A percentile compares a stretch with the other conserved stretches of the same genome.
phyloP scores from a whole-genome alignment of 1,140 invertebrate species.

The Trinorchestia longiramus region DNA sequence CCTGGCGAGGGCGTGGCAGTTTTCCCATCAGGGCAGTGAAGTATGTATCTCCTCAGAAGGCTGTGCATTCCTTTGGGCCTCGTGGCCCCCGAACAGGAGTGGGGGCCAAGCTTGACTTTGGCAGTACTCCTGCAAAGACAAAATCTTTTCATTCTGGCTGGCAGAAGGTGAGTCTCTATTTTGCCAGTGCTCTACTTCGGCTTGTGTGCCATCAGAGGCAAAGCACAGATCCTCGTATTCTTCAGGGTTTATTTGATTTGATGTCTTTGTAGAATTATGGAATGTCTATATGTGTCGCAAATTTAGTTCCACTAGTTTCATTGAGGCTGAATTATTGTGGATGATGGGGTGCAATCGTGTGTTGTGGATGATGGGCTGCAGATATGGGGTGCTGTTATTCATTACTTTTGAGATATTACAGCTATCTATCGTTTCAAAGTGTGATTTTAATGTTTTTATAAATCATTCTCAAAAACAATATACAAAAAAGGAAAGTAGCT shows the following conservation, averaged over 20 bases:
- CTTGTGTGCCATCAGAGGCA: no score
- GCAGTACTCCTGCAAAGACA: neutral
- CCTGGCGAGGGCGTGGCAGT: neutral
- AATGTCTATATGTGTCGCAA: neutral
- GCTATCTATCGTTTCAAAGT: neutral
- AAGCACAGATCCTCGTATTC: neutral
- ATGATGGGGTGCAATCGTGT: neutral
- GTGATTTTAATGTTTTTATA: no score
- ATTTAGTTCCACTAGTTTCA: neutral
- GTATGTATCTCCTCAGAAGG: slow-evolving; percentile 41
- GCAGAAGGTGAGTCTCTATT: neutral
- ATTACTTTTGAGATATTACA: neutral
- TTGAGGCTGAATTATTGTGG: neutral
- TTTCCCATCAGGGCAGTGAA: slow-evolving; percentile 19
- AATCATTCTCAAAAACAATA: no score
- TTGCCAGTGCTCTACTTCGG: no score
- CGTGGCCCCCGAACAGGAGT: neutral
- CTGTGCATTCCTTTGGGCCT: neutral
- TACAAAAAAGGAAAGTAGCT: no score
- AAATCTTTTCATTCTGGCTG: neutral
- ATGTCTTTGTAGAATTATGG: neutral
- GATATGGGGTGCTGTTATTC: neutral
- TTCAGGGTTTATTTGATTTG: neutral
- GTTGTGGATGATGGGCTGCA: no score
- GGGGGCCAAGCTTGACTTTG: slow-evolving; percentile 13